Evolutionary conservation across 2,113 vertebrate species (phyloP).

Genomic region (Rhynchomys soricoides): DNA sequence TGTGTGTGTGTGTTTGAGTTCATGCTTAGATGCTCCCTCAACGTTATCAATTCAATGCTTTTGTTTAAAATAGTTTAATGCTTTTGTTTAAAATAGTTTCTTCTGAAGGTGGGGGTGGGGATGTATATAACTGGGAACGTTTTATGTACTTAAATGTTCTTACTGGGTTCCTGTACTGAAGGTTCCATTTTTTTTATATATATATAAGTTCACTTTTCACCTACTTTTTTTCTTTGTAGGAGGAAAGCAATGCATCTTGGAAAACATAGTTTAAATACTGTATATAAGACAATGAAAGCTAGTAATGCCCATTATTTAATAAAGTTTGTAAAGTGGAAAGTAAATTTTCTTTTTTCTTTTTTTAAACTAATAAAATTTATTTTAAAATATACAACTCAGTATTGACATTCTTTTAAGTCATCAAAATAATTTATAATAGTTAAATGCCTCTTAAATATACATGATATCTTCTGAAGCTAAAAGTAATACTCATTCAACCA

Average conservation of each 20-base stretch:
- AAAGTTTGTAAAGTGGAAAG: conserved; percentile 87
- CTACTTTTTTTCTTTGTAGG: conserved; percentile 48
- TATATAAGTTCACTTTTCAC: conserved; percentile 67
- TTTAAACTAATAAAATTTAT: no score
- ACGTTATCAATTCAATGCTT: conserved; percentile 52
- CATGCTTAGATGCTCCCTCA: neutral
- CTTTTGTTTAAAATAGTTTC: conserved; percentile 64
- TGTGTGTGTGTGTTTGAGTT: conserved; percentile 25
- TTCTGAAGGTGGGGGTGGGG: conserved; percentile 54
- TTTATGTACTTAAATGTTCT: conserved; percentile 65
- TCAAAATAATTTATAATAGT: no score
- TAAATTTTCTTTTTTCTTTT: conserved; percentile 83
- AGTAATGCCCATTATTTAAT: conserved; percentile 87
- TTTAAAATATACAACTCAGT: no score
- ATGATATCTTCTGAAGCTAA: no score
- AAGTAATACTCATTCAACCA: no score
- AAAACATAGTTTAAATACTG: conserved; percentile 78
- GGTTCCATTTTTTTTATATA: conserved; percentile 9
- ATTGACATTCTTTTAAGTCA: no score
- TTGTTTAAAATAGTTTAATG: conserved; percentile 59
- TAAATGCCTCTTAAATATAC: no score
- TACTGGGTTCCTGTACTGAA: conserved; percentile 64
- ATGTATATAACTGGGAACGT: conserved; percentile 66
- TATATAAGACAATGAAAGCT: conserved; percentile 81
- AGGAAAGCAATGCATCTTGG: conserved; percentile 43